Base-by-base conservation (phyloP, 2,888 invertebrate species). In the Ditula angustiorana region DNA sequence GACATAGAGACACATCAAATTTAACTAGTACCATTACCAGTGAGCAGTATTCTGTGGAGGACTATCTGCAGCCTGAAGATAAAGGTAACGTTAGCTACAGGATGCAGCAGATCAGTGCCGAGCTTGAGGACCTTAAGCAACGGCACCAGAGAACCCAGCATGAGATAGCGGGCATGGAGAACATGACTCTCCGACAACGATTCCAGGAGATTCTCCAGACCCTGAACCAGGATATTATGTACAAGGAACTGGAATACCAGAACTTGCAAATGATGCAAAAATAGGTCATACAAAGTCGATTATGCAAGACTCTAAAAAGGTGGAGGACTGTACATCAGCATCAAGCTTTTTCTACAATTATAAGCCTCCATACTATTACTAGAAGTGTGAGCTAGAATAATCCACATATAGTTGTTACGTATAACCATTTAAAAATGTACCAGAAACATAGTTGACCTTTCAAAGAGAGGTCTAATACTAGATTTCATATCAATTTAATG, bases 91-190 rank as follows among this genome's bases (percentile, higher is more conserved):
- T 94, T 30, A 93, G 90, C 73, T 83, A 88, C 0, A 94, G 96
- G 71, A 88, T 97, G 62, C 94, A 94, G 46, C 95, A 95, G 71
- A 80, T 97, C 8, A 94, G 95, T 41, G 88, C 94, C 5, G 96
- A 97, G 80, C 86, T 97, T 41, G 94, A 94, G 10, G 96, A 96
- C 67, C 85, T 97, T 21, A 95, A 95, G 73, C 93, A 94, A n/a
- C 94, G 95, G 66, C 90, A 96, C 66, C 94, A 95, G 55, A 95
- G 96, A 72, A 96, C 97, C 74, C 96, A 97, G 76, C 93, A 94
- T 57, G 96, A 97, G 81, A 95, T 97, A 66, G 94, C 95, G 23
- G 95, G 95, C 56, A 96, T 97, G 73, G 96, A 97, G 80, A 97
- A 97, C 83, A 93, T 95, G 69, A 96, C 96, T n/a, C 84, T 97